Conservation (phyloP, 2,797 vertebrate genomes). For the Diceros bicornis region DNA sequence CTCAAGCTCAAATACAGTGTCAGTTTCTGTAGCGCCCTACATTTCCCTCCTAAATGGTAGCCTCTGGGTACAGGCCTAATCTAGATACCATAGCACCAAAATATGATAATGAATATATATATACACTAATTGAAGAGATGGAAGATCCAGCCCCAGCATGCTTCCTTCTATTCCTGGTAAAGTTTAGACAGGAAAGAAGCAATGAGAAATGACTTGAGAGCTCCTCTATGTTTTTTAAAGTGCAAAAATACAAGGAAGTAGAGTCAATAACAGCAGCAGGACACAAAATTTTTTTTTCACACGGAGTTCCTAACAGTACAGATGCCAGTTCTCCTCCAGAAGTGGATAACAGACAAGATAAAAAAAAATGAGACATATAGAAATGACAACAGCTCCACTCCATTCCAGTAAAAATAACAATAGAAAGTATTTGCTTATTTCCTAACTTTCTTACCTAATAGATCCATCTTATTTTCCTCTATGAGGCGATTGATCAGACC, state of each 20-base stretch:
- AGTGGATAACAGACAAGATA: background rate
- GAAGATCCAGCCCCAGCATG: background rate
- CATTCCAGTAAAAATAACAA: slow-evolving; percentile 25
- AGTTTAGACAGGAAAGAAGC: slow-evolving; percentile 42
- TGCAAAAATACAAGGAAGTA: background rate
- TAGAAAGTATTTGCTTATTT: slow-evolving; percentile 19
- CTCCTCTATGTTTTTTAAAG: background rate
- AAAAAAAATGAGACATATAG: background rate
- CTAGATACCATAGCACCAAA: background rate
- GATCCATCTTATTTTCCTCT: slow-evolving; percentile 94
- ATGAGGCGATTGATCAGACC: slow-evolving; percentile 97
- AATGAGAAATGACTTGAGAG: slow-evolving; percentile 21
- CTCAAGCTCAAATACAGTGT: slow-evolving; percentile 42
- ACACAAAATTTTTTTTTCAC: slow-evolving; percentile 10
- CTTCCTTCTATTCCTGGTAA: slow-evolving; percentile 40
- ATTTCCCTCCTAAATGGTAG: slow-evolving; percentile 4
- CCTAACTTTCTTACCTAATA: slow-evolving; percentile 92
- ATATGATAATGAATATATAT: slow-evolving; percentile 24
- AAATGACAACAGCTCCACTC: slow-evolving; percentile 47
- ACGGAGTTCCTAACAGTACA: background rate
- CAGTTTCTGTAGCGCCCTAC: background rate
- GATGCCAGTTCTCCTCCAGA: slow-evolving; percentile 26
- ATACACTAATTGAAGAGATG: background rate
- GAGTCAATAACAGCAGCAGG: background rate
- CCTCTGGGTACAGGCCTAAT: background rate